A percentile compares a stretch with the other conserved stretches of the same genome.
Evolutionary conservation across 1,140 invertebrate species (phyloP).

Genomic region (Megalonaias nervosa): DNA sequence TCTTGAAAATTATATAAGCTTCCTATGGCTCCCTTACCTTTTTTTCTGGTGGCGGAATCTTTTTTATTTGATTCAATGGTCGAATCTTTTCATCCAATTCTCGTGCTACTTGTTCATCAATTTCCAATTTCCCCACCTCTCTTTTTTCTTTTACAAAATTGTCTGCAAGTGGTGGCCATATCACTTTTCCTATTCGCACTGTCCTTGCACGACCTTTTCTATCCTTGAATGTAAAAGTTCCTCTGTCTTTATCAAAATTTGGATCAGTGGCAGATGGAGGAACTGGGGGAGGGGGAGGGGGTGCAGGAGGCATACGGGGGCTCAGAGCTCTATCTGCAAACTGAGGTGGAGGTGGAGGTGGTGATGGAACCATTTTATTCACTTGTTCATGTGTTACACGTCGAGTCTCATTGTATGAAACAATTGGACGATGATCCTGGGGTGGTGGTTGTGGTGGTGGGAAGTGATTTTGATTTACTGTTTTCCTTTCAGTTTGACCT

Average conservation of each 20-base stretch:
- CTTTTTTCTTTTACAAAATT: slow-evolving; percentile 42
- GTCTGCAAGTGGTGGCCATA: slow-evolving; percentile 88
- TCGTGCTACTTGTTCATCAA: slow-evolving; percentile 61
- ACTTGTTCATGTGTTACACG: neutral
- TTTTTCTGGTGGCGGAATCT: slow-evolving; percentile 35
- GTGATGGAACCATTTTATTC: neutral
- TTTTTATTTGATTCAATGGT: slow-evolving; percentile 26
- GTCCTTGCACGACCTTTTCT: slow-evolving; percentile 90
- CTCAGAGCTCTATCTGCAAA: slow-evolving; percentile 31
- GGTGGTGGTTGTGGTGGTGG: too few relatives aligned
- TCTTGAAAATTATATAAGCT: too few relatives aligned
- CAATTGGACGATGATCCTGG: too few relatives aligned
- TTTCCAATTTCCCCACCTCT: slow-evolving; percentile 63
- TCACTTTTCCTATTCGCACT: slow-evolving; percentile 95
- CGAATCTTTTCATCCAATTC: slow-evolving; percentile 52
- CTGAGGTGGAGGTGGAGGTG: slow-evolving; percentile 40
- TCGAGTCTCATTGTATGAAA: too few relatives aligned
- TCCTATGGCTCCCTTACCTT: slow-evolving; percentile 25
- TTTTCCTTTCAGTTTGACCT: slow-evolving; percentile 35
- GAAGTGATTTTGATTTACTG: slow-evolving; percentile 16
- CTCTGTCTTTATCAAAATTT: slow-evolving; percentile 75
- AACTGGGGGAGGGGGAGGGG: slow-evolving; percentile 72
- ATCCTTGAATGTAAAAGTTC: slow-evolving; percentile 60
- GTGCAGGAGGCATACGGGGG: slow-evolving; percentile 53
- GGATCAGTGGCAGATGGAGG: slow-evolving; percentile 87